These are phyloP conservation scores for Acanthosepion lycidas DNA, from an alignment of 2,888 invertebrate species.

Conservation along the genomic window DNA sequence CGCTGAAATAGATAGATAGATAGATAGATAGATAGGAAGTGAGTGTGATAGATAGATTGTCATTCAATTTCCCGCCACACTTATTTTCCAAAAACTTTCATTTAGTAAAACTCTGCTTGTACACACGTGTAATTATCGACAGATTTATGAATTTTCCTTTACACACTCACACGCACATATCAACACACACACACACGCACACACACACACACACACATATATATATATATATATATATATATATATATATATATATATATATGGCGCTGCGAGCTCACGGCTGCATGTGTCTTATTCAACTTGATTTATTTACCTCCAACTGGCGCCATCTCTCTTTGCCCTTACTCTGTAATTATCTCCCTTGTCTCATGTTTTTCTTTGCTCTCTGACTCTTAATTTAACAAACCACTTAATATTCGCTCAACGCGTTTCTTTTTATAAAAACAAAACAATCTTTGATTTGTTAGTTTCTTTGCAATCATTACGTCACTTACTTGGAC, in stretches of 20 bases:
- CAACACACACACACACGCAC: too few relatives aligned
- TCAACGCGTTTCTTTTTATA: not conserved
- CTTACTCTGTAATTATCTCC: not conserved
- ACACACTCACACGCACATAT: not conserved
- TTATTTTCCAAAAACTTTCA: too few relatives aligned
- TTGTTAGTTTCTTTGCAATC: not conserved
- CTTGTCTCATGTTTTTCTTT: not conserved
- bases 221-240: constrained; percentile 24
- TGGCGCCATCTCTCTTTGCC: not conserved
- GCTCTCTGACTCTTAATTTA: not conserved
- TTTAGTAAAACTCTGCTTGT: too few relatives aligned
- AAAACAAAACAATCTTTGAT: not conserved
- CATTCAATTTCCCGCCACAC: too few relatives aligned
- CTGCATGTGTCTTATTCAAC: not conserved
- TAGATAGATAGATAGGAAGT: too few relatives aligned
- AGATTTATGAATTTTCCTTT: too few relatives aligned
- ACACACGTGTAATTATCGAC: too few relatives aligned
- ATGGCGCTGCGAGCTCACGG: not conserved
- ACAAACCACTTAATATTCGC: not conserved
- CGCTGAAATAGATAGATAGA: not conserved
- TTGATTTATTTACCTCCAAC: not conserved
- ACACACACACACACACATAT: not conserved
- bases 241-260: not conserved
- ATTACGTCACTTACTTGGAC: not conserved
- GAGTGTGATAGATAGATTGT: too few relatives aligned